These are phyloP conservation scores for Chromis chromis DNA, from an alignment of 2,797 vertebrate species.

Conservation along the genomic window DNA sequence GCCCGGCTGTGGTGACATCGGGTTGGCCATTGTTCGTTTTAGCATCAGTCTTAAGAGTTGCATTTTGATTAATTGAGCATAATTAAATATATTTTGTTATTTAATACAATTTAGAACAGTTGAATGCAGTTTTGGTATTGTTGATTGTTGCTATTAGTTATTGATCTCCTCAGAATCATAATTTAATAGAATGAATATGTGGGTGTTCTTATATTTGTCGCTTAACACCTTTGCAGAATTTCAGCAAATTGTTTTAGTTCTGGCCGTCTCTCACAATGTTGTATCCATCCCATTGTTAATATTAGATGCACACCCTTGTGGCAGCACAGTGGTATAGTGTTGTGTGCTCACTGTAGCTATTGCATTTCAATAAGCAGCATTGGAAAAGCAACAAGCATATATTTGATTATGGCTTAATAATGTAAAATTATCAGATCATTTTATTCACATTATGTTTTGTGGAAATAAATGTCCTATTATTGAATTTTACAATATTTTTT, in stretches of 20 bases:
- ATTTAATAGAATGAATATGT: not conserved
- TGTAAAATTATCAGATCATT: not conserved
- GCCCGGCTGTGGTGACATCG: slow-evolving; percentile 3
- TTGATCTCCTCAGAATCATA: slow-evolving; percentile 7
- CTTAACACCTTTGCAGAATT: not conserved
- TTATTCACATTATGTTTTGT: too few species aligned
- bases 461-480: not conserved
- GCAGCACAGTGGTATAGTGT: slow-evolving; percentile 23
- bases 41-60: not conserved
- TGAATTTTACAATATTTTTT: not conserved
- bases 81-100: not conserved
- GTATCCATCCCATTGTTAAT: not conserved
- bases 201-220: not conserved
- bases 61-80: not conserved
- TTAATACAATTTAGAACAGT: not conserved
- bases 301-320: slow-evolving; percentile 48
- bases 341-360: slow-evolving; percentile 3
- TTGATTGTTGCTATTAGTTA: not conserved
- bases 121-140: not conserved
- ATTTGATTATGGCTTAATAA: not conserved
- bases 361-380: not conserved
- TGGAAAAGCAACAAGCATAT: not conserved
- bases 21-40: not conserved
- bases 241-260: not conserved
- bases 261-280: not conserved